These are phyloP conservation scores for Drosophila arawakana DNA, from an alignment of 1,140 invertebrate species.

Conservation along the genomic window DNA sequence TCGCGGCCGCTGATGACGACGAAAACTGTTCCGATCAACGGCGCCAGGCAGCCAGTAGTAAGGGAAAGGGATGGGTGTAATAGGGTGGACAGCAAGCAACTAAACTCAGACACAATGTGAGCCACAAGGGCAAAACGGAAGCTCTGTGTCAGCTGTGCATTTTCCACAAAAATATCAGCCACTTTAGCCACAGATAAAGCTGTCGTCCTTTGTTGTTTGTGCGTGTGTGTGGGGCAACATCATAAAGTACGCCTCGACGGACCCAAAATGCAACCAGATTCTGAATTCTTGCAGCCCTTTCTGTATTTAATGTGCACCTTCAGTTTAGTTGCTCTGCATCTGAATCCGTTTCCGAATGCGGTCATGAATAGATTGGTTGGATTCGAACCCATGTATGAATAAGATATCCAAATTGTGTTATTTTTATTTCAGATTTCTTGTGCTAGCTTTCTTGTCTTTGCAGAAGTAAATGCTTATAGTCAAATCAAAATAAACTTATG, in stretches of 20 bases:
- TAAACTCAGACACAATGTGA: slow-evolving; percentile 19
- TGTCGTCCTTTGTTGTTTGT: slow-evolving; percentile 53
- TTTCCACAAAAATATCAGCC: slow-evolving; percentile 67
- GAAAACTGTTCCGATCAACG: slow-evolving; percentile 47
- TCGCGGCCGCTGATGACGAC: slow-evolving; percentile 40
- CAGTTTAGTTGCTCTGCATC: slow-evolving; percentile 19
- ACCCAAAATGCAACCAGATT: slow-evolving; percentile 55
- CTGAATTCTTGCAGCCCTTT: slow-evolving; percentile 50
- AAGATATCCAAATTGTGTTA: neutral
- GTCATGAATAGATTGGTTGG: neutral
- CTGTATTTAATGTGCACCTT: slow-evolving; percentile 58
- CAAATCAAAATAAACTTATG: too few species aligned
- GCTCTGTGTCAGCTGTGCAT: slow-evolving; percentile 56
- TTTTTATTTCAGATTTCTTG: too few species aligned
- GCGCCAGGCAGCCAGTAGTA: neutral
- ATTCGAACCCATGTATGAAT: neutral
- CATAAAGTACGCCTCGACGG: slow-evolving; percentile 66
- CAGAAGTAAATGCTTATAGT: too few species aligned
- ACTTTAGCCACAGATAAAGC: slow-evolving; percentile 75
- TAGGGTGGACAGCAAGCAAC: slow-evolving; percentile 17
- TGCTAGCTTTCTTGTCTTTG: too few species aligned
- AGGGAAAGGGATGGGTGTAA: too few species aligned
- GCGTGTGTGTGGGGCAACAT: slow-evolving; percentile 32
- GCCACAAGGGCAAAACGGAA: slow-evolving; percentile 26
- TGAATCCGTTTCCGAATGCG: slow-evolving; percentile 12